Evolutionary conservation across 2,888 invertebrate genomes (phyloP).

Genomic region (Lamellibrachia columna): DNA sequence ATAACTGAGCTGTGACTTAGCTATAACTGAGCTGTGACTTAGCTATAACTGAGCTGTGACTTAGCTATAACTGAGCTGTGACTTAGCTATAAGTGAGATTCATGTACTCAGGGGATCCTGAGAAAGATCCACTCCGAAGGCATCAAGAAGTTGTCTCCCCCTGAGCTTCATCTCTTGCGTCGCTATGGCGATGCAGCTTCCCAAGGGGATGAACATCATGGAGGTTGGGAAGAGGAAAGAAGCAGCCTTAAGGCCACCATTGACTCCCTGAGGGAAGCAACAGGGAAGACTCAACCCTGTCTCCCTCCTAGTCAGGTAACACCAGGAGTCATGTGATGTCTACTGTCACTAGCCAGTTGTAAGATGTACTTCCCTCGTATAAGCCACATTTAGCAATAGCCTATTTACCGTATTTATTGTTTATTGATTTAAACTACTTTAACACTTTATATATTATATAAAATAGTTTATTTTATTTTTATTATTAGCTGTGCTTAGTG

Average conservation of each 20-base stretch:
- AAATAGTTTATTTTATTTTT: too few species aligned
- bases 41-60: not conserved
- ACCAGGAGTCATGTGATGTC: not conserved
- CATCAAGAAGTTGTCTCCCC: slow-evolving; percentile 58
- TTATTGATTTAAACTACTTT: too few species aligned
- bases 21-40: not conserved
- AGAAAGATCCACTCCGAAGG: slow-evolving; percentile 57
- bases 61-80: not conserved
- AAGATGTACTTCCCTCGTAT: too few species aligned
- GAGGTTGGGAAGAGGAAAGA: slow-evolving; percentile 58
- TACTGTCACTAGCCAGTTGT: too few species aligned
- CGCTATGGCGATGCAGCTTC: slow-evolving; percentile 41
- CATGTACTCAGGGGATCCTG: slow-evolving; percentile 37
- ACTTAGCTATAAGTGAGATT: not conserved
- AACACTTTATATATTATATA: too few species aligned
- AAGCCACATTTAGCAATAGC: too few species aligned
- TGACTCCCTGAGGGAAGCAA: slow-evolving; percentile 56
- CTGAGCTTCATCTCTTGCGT: slow-evolving; percentile 59
- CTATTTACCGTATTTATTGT: too few species aligned
- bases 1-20: not conserved
- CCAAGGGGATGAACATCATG: slow-evolving; percentile 39
- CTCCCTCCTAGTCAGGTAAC: not conserved
- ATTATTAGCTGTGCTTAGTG: too few species aligned
- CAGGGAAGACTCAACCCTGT: not conserved
- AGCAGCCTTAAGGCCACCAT: slow-evolving; percentile 56